Evolutionary conservation across 2,797 vertebrate species (phyloP).

Genomic region (Varecia variegata): DNA sequence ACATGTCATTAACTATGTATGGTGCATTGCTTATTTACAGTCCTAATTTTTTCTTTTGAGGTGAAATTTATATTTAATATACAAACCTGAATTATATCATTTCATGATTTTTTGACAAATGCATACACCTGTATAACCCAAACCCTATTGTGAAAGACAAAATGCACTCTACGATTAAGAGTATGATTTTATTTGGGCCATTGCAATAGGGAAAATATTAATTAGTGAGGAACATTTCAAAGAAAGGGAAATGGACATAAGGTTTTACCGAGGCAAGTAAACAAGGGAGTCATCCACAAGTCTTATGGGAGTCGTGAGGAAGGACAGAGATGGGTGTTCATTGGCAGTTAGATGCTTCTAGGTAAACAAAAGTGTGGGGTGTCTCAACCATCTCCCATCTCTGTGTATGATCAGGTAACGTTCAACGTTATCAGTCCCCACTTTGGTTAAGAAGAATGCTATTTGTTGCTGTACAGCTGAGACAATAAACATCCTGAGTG

Average conservation of each 20-base stretch:
- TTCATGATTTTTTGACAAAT: slow-evolving; percentile 23
- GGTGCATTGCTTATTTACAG: background rate
- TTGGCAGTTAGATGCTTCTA: background rate
- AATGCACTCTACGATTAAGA: background rate
- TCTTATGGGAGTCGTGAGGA: background rate
- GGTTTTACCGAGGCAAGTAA: background rate
- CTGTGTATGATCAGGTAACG: background rate
- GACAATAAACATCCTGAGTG: background rate
- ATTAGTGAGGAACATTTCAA: background rate
- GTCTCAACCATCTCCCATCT: background rate
- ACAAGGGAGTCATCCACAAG: background rate
- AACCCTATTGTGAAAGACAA: background rate
- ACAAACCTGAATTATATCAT: background rate
- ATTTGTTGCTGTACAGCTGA: background rate
- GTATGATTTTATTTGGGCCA: background rate
- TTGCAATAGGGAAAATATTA: background rate
- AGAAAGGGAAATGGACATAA: background rate
- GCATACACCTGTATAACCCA: background rate
- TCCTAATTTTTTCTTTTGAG: background rate
- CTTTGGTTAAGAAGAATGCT: background rate
- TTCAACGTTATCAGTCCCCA: background rate
- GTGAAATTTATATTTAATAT: background rate
- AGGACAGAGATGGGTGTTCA: background rate
- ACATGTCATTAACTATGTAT: background rate
- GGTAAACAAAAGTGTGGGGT: background rate